Percentiles rank a stretch among this genome's conserved stretches.
Conservation (phyloP, 1,140 invertebrate genomes). For the Carcinoscorpius rotundicauda region DNA sequence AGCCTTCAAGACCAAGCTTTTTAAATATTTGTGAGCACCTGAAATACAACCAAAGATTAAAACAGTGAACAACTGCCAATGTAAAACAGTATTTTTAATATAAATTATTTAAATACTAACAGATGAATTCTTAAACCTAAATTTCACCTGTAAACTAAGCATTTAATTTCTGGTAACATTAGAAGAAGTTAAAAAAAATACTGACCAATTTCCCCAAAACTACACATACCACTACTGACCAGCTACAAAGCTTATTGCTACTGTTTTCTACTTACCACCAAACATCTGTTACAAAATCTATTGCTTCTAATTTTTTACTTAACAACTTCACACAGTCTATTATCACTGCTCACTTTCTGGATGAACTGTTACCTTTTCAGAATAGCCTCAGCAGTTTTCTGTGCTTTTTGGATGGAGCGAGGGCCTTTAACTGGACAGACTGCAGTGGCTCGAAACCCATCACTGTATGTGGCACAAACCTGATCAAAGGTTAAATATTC, state of each 20-base stretch:
- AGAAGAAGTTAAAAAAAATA: background rate
- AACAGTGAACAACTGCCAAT: background rate
- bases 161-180: too few species aligned
- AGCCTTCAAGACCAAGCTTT: slow-evolving; percentile 33
- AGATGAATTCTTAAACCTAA: background rate
- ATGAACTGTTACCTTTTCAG: slow-evolving; percentile 27
- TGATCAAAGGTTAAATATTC: slow-evolving; percentile 7
- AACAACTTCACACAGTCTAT: too few species aligned
- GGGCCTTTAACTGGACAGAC: slow-evolving; percentile 39
- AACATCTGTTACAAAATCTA: too few species aligned
- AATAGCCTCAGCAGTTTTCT: slow-evolving; percentile 38
- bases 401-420: slow-evolving; percentile 35
- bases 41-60: background rate
- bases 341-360: too few species aligned
- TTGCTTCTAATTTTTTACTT: too few species aligned
- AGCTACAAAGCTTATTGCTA: too few species aligned
- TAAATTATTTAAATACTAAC: background rate
- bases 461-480: slow-evolving; percentile 37
- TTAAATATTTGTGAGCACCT: slow-evolving; percentile 33
- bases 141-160: background rate
- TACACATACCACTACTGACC: too few species aligned
- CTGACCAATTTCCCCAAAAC: background rate
- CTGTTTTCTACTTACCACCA: too few species aligned
- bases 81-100: too few species aligned
- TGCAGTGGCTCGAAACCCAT: slow-evolving; percentile 37